Base-by-base conservation (phyloP, 2,797 vertebrate species). In the Prionace glauca region DNA sequence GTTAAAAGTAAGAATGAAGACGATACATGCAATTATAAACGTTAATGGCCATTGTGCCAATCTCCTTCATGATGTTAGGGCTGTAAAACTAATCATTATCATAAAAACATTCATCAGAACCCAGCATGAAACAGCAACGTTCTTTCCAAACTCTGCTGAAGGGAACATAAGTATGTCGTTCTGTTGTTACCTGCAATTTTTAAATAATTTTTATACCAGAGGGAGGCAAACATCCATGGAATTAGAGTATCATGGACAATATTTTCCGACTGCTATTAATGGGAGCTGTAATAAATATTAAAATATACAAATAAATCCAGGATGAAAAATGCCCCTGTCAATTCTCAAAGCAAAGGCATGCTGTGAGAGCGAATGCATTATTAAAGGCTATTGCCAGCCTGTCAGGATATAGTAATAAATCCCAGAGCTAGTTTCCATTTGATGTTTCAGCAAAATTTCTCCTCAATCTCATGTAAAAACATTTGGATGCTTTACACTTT, bases 381-480 rank as follows among this genome's bases (percentile, higher is more conserved):
- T 92, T 92, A 69, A 69, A 92, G n/a, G 67, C 65, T 92, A 5
- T 32, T 92, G 90, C n/a, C 62, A 92, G n/a, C 24, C 36, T 69
- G 90, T 92, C 65, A 92, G 65, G 62, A 24, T 69, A 26, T 12
- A 69, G 65, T 92, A 92, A 92, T 92, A 92, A 92, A 92, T 92
- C 65, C n/a, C 18, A 36, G n/a, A 62, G n/a, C 36, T 92, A 24
- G 62, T 92, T 92, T 92, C 36, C 36, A 67, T 92, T 92, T 92
- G 32, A 67, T 92, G 65, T 92, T 69, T 22, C 4, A 24, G 65
- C 65, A 92, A 92, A 92, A 69, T 92, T 69, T 92, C 90, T 92
- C 65, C n/a, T n/a, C n/a, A 69, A 41, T 10, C n/a, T 92, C 90
- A 92, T 92, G 90, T 92, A 92, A 92, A 92, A 92, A 92, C 90